These are phyloP conservation scores for Pelecanoides urinatrix DNA, from an alignment of 2,113 vertebrate species.

Conservation along the genomic window DNA sequence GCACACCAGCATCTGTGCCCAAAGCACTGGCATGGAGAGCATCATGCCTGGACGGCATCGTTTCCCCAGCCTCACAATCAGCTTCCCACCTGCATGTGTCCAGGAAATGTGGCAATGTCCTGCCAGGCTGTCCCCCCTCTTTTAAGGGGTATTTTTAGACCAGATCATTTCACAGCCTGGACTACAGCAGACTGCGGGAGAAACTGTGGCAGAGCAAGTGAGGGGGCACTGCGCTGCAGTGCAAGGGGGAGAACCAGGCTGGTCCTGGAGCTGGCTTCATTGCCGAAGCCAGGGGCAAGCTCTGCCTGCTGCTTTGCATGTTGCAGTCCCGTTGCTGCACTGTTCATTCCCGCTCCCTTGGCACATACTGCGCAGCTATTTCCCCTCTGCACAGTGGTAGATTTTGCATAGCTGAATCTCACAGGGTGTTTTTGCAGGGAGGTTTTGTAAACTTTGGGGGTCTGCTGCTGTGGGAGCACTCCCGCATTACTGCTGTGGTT, in stretches of 20 bases:
- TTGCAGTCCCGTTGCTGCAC: fast-evolving
- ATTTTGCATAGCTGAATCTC: not conserved
- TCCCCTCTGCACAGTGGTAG: not conserved
- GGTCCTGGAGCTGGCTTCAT: not conserved
- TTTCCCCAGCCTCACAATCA: not conserved
- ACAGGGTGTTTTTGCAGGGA: not conserved
- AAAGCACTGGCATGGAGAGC: not conserved
- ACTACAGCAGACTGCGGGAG: not conserved
- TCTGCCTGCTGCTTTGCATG: fast-evolving
- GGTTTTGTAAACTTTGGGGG: not conserved
- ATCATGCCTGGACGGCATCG: not conserved
- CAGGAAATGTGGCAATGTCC: not conserved
- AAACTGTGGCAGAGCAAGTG: not conserved
- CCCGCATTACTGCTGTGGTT: fast-evolving
- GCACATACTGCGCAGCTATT: fast-evolving
- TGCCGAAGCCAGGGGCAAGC: not conserved
- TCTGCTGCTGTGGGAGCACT: not conserved
- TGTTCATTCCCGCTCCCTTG: not conserved
- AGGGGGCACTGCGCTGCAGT: not conserved
- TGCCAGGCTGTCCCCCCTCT: not conserved
- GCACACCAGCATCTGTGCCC: not conserved
- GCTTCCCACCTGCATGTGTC: not conserved
- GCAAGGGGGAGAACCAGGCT: not conserved
- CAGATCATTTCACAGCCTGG: not conserved
- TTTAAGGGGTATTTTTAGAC: not conserved